Percentiles rank a stretch among this genome's conserved stretches.
Conservation (phyloP, 2,113 vertebrate species). For the Bubalus kerabau region DNA sequence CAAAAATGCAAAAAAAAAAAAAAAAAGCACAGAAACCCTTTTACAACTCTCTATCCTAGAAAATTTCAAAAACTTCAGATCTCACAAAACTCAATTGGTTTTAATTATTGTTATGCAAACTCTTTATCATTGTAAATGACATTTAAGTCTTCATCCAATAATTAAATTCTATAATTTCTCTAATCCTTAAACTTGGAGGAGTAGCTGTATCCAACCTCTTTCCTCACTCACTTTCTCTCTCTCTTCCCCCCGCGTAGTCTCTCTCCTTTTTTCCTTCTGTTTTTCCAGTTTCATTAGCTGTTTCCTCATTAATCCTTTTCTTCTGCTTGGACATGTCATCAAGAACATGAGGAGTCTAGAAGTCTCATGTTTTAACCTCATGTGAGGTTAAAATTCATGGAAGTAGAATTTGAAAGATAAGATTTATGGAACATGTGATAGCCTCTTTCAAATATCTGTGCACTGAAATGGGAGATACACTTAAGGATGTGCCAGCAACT, state of each 20-base stretch:
- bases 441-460: background rate
- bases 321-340: background rate
- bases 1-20: background rate
- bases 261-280: background rate
- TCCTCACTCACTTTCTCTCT: background rate
- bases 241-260: background rate
- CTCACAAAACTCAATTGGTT: background rate
- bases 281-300: background rate
- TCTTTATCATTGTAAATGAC: background rate
- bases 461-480: background rate
- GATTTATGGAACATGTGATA: background rate
- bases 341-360: background rate
- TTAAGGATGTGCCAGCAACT: background rate
- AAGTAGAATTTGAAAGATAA: background rate
- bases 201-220: background rate
- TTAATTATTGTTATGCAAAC: background rate
- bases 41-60: background rate
- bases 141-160: background rate
- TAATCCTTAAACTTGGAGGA: background rate
- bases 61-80: background rate
- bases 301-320: background rate
- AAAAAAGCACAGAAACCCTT: background rate
- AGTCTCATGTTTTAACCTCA: background rate
- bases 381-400: background rate
- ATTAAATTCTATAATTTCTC: background rate